Evolutionary conservation across 2,113 vertebrate genomes (phyloP), one percentile per base, ranked within the genome.

Genomic region (Telmatochromis brichardi): DNA sequence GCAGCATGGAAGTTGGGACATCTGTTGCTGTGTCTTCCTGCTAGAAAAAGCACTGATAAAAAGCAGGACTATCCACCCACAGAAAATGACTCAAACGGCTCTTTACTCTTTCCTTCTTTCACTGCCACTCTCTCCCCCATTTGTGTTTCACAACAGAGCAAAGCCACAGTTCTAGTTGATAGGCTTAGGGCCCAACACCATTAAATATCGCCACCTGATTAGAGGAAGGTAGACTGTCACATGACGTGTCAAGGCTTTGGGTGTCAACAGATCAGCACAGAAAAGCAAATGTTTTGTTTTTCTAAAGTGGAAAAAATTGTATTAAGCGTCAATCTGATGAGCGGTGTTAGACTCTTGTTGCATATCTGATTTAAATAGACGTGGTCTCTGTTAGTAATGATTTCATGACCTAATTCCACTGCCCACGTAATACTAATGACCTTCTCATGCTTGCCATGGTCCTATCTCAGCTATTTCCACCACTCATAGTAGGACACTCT

Each of bases 171-270:
- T 94, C 89, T 78, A 90, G 82, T 89, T 94, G 92, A 95, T 87
- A 87, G 90, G 93, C 92, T 95, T 94, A 94, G 15, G 83, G 51
- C 45, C 81, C 88, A 92, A 95, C 57, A 90, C 93, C 90, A 92
- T 95, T 96, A 94, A 93, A 92, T 88, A 73, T 85, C 89, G 21
- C 93, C 23, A 45, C 86, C 88, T 89, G 85, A 93, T 95, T 93
- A 93, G 92, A 81, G 26, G 58, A 89, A 89, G 83, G 88, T 89
- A 89, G 88, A 88, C 85, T 8, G 73, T 92, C 88, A 88, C 84
- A 65, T 85, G 82, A 60, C n/a, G 50, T 1, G 53, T 60, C 50
- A 12, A 81, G 81, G 83, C 83, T 50, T 53, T 55, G 81, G 23
- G 76, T 82, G 68, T 73, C 83, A 54, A 76, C 63, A 84, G 40